A percentile compares a stretch with the other conserved stretches of the same genome.
phyloP scores from a whole-genome alignment of 2,113 vertebrate genomes.

The pig (Sus scrofa) region T2T-Sscrofa CM000826.6:125531001-125531500 shows the following conservation, averaged over 20 bases:
- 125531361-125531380: slow-evolving; percentile 63
- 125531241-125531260: slow-evolving; percentile 48
- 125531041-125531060: slow-evolving; percentile 69
- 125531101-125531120: slow-evolving; percentile 76
- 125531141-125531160: slow-evolving; percentile 20
- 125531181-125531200: slow-evolving; percentile 45
- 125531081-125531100: slow-evolving; percentile 16
- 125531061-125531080: slow-evolving; percentile 55
- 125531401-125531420: slow-evolving; percentile 78
- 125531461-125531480: slow-evolving; percentile 57
- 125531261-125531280: neutral
- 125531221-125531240: slow-evolving; percentile 65
- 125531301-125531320: slow-evolving; percentile 60
- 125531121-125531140: slow-evolving; percentile 27
- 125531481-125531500: slow-evolving; percentile 74
- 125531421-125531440: slow-evolving; percentile 61
- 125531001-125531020: slow-evolving; percentile 70
- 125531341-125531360: slow-evolving; percentile 74
- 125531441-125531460: slow-evolving; percentile 71
- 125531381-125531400: slow-evolving; percentile 68
- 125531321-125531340: slow-evolving; percentile 73
- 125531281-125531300: slow-evolving; percentile 60
- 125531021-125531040: slow-evolving; percentile 80
- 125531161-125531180: slow-evolving; percentile 27
- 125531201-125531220: slow-evolving; percentile 53